These are phyloP conservation scores for Subacronicta megacephala DNA, from an alignment of 2,888 invertebrate species.

Conservation along the genomic window DNA sequence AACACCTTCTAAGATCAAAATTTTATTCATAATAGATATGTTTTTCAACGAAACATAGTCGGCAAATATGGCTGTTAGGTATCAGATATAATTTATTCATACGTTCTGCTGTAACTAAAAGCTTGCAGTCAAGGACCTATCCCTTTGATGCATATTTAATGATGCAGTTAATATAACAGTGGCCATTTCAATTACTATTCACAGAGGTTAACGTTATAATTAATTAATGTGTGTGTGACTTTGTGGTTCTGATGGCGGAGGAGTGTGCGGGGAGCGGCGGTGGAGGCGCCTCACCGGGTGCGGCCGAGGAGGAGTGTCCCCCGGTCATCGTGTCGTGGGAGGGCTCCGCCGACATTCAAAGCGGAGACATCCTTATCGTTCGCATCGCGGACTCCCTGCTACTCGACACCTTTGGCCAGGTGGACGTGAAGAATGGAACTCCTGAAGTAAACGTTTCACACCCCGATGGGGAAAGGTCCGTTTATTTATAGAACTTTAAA, in stretches of 20 bases:
- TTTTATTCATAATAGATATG: background rate
- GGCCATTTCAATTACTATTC: slow-evolving; percentile 64
- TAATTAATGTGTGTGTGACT: slow-evolving; percentile 71
- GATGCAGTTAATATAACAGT: slow-evolving; percentile 43
- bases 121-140: slow-evolving; percentile 5
- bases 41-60: slow-evolving; percentile 17
- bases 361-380: slow-evolving; percentile 92
- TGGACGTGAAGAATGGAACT: slow-evolving; percentile 70
- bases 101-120: slow-evolving; percentile 18
- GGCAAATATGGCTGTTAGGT: background rate
- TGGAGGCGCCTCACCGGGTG: slow-evolving; percentile 54
- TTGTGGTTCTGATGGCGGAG: slow-evolving; percentile 82
- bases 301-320: slow-evolving; percentile 85
- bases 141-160: slow-evolving; percentile 37
- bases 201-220: slow-evolving; percentile 66
- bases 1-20: too few species aligned
- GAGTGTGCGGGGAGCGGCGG: slow-evolving; percentile 71
- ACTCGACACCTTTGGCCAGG: slow-evolving; percentile 71
- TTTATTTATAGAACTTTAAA: slow-evolving; percentile 42
- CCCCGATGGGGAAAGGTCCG: slow-evolving; percentile 74
- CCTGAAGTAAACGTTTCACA: slow-evolving; percentile 69
- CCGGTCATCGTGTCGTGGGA: slow-evolving; percentile 91
- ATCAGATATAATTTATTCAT: slow-evolving; percentile 25
- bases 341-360: slow-evolving; percentile 92
- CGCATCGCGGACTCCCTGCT: slow-evolving; percentile 91